These are phyloP conservation scores for Perca fluviatilis DNA, from an alignment of 2,113 vertebrate genomes.

Conservation along the genomic window DNA sequence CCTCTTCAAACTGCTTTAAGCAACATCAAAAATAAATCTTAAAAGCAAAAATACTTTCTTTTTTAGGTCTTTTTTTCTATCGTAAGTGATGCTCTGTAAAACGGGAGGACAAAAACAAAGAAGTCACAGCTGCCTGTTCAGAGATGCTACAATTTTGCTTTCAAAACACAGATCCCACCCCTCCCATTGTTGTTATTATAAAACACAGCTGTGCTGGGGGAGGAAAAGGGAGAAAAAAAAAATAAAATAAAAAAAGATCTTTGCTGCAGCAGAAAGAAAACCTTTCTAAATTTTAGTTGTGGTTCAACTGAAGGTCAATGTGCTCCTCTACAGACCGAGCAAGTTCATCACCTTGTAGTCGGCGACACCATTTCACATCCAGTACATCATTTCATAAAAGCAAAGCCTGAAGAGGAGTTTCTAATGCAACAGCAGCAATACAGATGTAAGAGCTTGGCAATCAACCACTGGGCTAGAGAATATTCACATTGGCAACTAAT, in stretches of 20 bases:
- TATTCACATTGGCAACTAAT: conserved; percentile 48
- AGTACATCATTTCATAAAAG: not conserved
- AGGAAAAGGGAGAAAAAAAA: not conserved
- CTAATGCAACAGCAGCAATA: conserved; percentile 33
- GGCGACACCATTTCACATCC: conserved; percentile 11
- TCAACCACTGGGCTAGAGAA: conserved; percentile 41
- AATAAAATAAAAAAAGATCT: not conserved
- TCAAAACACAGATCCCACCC: conserved; percentile 53
- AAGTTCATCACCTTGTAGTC: conserved; percentile 4
- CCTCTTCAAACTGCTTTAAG: conserved; percentile 48
- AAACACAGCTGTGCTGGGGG: conserved; percentile 11
- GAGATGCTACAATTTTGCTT: conserved; percentile 84
- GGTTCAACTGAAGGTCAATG: not conserved
- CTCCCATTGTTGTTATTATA: conserved; percentile 26
- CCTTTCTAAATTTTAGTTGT: not conserved
- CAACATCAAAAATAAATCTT: conserved; percentile 58
- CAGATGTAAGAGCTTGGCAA: conserved; percentile 37
- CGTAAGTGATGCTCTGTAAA: conserved; percentile 56
- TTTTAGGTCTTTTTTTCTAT: conserved; percentile 38
- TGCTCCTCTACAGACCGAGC: not conserved
- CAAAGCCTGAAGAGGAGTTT: conserved; percentile 17
- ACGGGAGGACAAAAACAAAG: conserved; percentile 44
- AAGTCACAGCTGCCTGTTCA: conserved; percentile 82
- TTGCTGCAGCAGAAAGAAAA: conserved; percentile 20
- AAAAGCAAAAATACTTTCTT: conserved; percentile 54